A percentile compares a stretch with the other conserved stretches of the same genome.
Evolutionary conservation across 2,113 vertebrate species (phyloP).

Genomic region (Leucoraja erinaceus): DNA sequence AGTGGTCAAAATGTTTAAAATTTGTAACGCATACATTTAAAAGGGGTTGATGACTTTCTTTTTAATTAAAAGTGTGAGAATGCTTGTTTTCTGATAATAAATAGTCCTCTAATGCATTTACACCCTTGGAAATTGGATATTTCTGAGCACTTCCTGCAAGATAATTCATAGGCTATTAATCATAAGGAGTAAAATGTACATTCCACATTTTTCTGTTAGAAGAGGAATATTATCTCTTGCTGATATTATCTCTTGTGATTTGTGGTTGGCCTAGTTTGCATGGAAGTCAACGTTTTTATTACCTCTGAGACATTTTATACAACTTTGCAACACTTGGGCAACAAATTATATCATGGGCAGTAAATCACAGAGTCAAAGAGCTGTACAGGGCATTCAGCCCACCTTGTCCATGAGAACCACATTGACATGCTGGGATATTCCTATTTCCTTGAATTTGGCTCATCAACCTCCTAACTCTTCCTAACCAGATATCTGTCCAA

Average conservation of each 20-base stretch:
- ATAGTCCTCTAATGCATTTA: not conserved
- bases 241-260: not conserved
- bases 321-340: not conserved
- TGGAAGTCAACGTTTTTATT: not conserved
- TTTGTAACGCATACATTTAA: not conserved
- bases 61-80: not conserved
- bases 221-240: not conserved
- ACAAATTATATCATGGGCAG: not conserved
- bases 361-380: not conserved
- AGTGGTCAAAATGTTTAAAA: constrained; percentile 1
- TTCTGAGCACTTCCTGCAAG: not conserved
- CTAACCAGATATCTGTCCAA: no score
- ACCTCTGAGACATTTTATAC: not conserved
- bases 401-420: no score
- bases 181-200: not conserved
- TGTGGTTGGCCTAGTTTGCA: not conserved
- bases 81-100: not conserved
- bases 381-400: no score
- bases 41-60: not conserved
- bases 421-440: no score
- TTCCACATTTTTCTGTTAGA: not conserved
- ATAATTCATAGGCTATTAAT: not conserved
- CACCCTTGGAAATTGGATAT: not conserved
- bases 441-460: no score
- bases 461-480: no score